Evolutionary conservation across 2,113 vertebrate genomes (phyloP).

Genomic region (Pachycephala philippinensis): DNA sequence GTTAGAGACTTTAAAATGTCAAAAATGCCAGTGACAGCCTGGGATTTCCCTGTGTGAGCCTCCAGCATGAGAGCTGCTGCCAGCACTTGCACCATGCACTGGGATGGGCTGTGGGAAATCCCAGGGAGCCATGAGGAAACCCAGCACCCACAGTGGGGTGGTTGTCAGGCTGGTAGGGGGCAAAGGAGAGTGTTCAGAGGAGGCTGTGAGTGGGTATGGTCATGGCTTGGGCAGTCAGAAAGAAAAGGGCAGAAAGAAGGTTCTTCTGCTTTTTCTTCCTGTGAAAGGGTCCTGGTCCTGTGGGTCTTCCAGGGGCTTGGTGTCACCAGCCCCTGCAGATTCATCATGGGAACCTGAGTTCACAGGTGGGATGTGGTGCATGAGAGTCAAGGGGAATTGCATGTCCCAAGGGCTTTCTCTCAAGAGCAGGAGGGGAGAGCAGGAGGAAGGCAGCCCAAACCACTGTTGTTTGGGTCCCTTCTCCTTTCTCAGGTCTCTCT

Average conservation of each 20-base stretch:
- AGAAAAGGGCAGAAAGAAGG: background rate
- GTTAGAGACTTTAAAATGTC: background rate
- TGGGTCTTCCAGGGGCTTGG: background rate
- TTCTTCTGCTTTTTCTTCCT: background rate
- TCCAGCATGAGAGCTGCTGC: background rate
- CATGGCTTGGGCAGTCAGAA: background rate
- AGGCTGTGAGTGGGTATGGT: background rate
- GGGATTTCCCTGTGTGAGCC: background rate
- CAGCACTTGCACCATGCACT: accelerated
- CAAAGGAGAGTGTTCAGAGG: background rate
- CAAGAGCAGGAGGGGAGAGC: background rate
- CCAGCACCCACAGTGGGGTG: accelerated
- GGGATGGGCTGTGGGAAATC: background rate
- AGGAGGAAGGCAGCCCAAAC: background rate
- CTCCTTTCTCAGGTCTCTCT: background rate
- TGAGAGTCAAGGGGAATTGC: background rate
- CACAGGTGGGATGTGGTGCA: accelerated
- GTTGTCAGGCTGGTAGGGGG: background rate
- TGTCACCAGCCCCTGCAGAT: background rate
- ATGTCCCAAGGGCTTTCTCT: background rate
- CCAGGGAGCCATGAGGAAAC: accelerated
- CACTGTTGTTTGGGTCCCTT: background rate
- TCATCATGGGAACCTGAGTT: background rate
- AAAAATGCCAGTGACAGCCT: background rate
- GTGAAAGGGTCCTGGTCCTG: background rate